A percentile compares a stretch with the other conserved stretches of the same genome.
These are phyloP conservation scores for Drosophila tristis DNA, from an alignment of 1,140 invertebrate species.

Conservation along the genomic window DNA sequence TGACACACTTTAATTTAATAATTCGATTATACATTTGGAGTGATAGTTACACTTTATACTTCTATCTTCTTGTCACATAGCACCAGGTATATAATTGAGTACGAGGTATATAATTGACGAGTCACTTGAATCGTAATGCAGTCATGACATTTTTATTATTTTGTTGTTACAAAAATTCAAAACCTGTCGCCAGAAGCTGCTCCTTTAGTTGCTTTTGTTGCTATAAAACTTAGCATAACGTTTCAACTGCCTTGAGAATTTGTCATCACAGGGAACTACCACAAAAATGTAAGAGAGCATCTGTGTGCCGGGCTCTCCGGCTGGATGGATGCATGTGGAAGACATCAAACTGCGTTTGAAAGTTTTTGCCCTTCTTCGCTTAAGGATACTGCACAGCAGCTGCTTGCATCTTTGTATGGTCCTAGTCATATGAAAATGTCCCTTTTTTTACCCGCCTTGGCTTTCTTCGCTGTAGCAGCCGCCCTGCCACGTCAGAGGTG, in stretches of 20 bases:
- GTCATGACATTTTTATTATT: constrained; percentile 61
- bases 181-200: constrained; percentile 9
- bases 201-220: constrained; percentile 10
- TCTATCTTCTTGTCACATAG: not conserved
- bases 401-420: not conserved
- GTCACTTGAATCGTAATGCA: constrained; percentile 71
- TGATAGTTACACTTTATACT: too few relatives aligned
- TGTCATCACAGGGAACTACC: constrained; percentile 35
- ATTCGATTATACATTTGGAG: too few relatives aligned
- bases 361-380: constrained; percentile 43
- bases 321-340: constrained; percentile 2
- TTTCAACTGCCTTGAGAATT: constrained; percentile 69
- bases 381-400: constrained; percentile 33
- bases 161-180: constrained; percentile 59
- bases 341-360: constrained; percentile 55
- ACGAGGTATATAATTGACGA: constrained; percentile 28
- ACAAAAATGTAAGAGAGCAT: constrained; percentile 23
- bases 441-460: not conserved
- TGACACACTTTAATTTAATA: too few relatives aligned
- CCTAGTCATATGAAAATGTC: constrained; percentile 65
- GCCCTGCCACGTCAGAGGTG: constrained; percentile 43
- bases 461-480: too few relatives aligned
- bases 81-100: not conserved
- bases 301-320: constrained; percentile 7
- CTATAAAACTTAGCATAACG: constrained; percentile 60